Base-by-base conservation (phyloP, 2,113 vertebrate genomes). In the Oophaga pumilio region DNA sequence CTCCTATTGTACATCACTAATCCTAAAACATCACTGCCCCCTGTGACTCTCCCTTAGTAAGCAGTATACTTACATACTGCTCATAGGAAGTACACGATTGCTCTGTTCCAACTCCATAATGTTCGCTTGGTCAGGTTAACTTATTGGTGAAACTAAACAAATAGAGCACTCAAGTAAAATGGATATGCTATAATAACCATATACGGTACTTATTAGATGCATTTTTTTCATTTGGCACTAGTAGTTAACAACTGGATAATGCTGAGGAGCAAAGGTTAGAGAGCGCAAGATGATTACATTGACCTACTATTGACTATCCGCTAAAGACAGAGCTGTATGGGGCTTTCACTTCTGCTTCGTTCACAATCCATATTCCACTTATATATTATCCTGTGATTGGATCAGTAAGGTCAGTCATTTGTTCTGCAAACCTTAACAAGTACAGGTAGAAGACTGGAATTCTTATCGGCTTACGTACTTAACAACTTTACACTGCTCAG, bases 341-440 rank as follows among this genome's bases (percentile, higher is more conserved):
- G 62, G 64, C 71, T 50, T 82, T 81, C 17, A 60, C 15, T 14
- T 24, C 28, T 57, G n/a, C 78, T 76, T 53, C 53, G 33, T 43
- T 28, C 57, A 24, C 79, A 87, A 87, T 87, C 57, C 69, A 57
- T 74, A 62, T 87, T 82, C 22, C 15, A 82, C 57, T 82, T 82
- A 64, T n/a, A 62, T 62, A 24, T 80, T 87, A 87, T 80, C 79
- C 57, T 71, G 57, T 82, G 68, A 87, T 66, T 17, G 56, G 86
- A 82, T 87, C 68, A 87, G 57, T 82, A 83, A 76, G 86, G 86
- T 82, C 79, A 87, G 66, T 82, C 53, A 87, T 73, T 85, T 86
- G 53, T 53, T 81, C 76, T 73, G 53, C 24, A 87, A 87, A 78
- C 77, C 76, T 49, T 68, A n/a, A 86, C 57, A 52, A 86, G 76